phyloP scores from a whole-genome alignment of 2,113 vertebrate genomes.

The Plotosus lineatus region DNA sequence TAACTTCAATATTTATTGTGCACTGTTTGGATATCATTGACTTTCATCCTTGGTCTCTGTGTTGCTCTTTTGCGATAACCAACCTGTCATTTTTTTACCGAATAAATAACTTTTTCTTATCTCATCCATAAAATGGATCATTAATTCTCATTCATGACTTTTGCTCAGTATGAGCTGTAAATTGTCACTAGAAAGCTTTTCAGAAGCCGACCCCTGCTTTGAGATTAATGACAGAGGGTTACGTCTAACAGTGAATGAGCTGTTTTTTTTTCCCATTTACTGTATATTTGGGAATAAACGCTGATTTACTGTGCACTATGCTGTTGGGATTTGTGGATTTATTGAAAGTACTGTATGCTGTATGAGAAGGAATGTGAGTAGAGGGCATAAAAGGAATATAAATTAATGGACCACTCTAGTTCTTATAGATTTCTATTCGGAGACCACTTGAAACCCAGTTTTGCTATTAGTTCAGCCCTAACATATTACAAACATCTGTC shows the following conservation, averaged over 20 bases:
- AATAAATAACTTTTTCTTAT: slow-evolving; percentile 21
- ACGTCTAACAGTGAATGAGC: neutral
- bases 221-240: slow-evolving; percentile 17
- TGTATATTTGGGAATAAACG: neutral
- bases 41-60: slow-evolving; percentile 18
- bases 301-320: neutral
- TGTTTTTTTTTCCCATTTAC: slow-evolving; percentile 14
- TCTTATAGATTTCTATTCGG: neutral
- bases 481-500: slow-evolving; percentile 32
- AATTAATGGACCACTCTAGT: neutral
- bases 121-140: slow-evolving; percentile 27
- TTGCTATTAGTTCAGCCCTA: slow-evolving; percentile 9
- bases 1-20: neutral
- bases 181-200: slow-evolving; percentile 12
- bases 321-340: neutral
- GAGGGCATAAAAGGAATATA: neutral
- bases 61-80: slow-evolving; percentile 16
- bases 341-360: neutral
- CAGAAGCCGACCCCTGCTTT: slow-evolving; percentile 10
- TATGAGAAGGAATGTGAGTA: neutral
- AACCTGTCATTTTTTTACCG: slow-evolving; percentile 20
- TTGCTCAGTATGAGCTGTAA: slow-evolving; percentile 20
- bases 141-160: slow-evolving; percentile 28
- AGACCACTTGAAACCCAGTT: slow-evolving; percentile 7
- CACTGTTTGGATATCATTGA: slow-evolving; percentile 14